These are phyloP conservation scores for Mechanitis mazaeus DNA, from an alignment of 2,888 invertebrate genomes.

Conservation along the genomic window DNA sequence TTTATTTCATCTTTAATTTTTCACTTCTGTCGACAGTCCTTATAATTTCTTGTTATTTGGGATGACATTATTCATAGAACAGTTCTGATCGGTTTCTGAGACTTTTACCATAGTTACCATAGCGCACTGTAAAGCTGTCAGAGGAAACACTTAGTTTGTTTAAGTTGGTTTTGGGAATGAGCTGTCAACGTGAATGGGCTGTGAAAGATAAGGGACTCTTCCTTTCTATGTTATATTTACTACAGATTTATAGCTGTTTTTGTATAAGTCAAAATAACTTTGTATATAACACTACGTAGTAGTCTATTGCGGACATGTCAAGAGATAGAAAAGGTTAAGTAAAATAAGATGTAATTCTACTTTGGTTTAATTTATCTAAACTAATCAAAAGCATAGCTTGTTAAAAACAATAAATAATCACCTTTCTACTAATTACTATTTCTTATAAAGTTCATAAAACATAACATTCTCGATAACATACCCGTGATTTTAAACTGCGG, in stretches of 20 bases:
- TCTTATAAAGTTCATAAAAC: too few relatives aligned
- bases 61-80: neutral
- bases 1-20: too few relatives aligned
- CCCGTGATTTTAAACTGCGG: slow-evolving; percentile 3
- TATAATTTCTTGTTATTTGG: too few relatives aligned
- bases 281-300: too few relatives aligned
- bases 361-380: neutral
- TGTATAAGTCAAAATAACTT: neutral
- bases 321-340: neutral
- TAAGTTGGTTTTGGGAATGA: slow-evolving; percentile 16
- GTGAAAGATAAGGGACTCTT: slow-evolving; percentile 20
- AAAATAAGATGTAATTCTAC: neutral
- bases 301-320: slow-evolving; percentile 3
- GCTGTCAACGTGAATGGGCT: slow-evolving; percentile 22
- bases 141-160: slow-evolving; percentile 20
- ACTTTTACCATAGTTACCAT: slow-evolving; percentile 25
- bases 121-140: slow-evolving; percentile 31
- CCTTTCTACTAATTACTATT: too few relatives aligned
- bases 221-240: slow-evolving; percentile 2
- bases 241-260: neutral
- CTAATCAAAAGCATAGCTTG: too few relatives aligned
- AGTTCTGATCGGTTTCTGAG: slow-evolving; percentile 16
- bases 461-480: too few relatives aligned
- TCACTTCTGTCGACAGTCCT: too few relatives aligned
- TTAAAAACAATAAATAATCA: too few relatives aligned